Evolutionary conservation across 2,113 vertebrate species (phyloP), one percentile per base, ranked within the genome.

Genomic region (Halcyon malimbica): DNA sequence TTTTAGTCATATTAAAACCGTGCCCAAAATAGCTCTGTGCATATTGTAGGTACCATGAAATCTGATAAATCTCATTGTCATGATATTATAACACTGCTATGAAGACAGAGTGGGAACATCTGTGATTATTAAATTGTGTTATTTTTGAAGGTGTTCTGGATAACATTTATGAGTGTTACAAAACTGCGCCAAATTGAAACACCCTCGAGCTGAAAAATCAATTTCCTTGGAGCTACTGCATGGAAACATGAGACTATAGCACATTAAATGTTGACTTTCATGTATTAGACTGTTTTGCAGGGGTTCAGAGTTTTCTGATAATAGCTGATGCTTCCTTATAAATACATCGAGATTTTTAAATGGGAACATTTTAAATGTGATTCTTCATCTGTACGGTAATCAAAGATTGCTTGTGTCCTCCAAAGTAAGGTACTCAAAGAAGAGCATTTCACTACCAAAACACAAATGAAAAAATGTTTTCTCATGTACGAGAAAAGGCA

Each of bases 71-170:
- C 86, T 96, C 62, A 92, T 93, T 96, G 96, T 96, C 89, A 92
- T 90, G 88, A 89, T 92, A 93, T 90, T 94, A 86, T 87, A 96
- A 51, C 75, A 54, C 60, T 89, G 81, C 67, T 95, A 88, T 95
- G 86, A 97, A 96, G 90, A 96, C 83, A 92, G 91, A 96, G 92
- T 83, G 84, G 68, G 80, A 96, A 96, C 87, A 96, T 91, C 95
- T 96, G 84, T 95, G 92, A 90, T 96, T 97, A 95, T 96, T 92
- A 95, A 96, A 96, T 89, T 88, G 83, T 94, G 93, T 95, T 96
- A 82, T 94, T 97, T 97, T 96, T 84, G 74, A 92, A 96, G 59
- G 68, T 21, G 2, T 93, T 95, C 89, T 93, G 87, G 90, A 73
- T 94, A 95, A 91, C 83, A 86, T 83, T 93, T 95, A 91, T 1